Base-by-base conservation (phyloP, 2,113 vertebrate species). In the Albula goreensis region DNA sequence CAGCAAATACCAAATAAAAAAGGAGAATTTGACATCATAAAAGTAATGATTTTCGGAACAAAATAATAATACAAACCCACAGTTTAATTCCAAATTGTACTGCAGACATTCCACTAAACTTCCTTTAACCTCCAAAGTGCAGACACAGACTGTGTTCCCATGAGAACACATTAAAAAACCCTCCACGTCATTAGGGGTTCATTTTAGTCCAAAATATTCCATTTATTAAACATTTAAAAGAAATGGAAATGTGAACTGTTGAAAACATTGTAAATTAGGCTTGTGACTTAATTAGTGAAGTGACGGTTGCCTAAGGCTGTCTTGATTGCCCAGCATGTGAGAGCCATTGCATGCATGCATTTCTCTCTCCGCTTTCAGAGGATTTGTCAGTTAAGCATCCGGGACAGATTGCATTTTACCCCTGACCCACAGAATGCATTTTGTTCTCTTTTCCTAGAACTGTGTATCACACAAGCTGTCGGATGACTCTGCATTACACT, bases 21-120 rank as follows among this genome's bases (percentile, higher is more conserved):
- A 63, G 80, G 88, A 90, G 87, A 91, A 90, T 89, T 90, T 83
- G 80, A 89, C 88, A 86, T 88, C 78, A 78, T 92, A 89, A 92
- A 91, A 91, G 84, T 91, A 92, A 91, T 91, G 89, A 87, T 86
- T 92, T 92, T 90, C 88, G 89, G 91, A 91, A 92, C 90, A 89
- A 90, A 91, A 89, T 90, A 90, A 92, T 90, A 89, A 89, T 81
- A 88, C 52, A 77, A 83, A 19, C 83, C 83, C 88, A 90, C 82
- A 56, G 89, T 87, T 88, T 90, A 86, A 88, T 85, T 90, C 88
- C 86, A 89, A 91, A 91, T 90, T 90, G 87, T 85, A 66, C 82
- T 88, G 89, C 87, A 87, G 89, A 90, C 90, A 88, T 89, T 90
- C 88, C 86, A 83, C 81, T 90, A 85, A 87, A 89, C 87, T 89